Evolutionary conservation across 1,140 invertebrate species (phyloP).

Genomic region (Zaprionus tsacasi): DNA sequence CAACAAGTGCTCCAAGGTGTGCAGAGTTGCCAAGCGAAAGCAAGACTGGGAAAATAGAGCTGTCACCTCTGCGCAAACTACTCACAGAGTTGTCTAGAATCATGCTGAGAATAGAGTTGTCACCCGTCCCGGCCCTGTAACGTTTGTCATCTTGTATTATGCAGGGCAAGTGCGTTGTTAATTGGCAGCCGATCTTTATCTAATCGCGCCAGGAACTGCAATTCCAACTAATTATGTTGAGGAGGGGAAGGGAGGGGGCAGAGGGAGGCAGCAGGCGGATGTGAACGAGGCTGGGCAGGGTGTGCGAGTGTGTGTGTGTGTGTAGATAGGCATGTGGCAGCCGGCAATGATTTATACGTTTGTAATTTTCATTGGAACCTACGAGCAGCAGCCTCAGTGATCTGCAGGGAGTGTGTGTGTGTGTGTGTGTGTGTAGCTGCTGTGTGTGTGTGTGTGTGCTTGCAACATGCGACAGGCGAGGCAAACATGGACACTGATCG

Average conservation of each 20-base stretch:
- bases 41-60: background rate
- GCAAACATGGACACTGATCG: slow-evolving; percentile 76
- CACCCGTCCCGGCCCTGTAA: slow-evolving; percentile 12
- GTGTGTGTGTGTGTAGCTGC: slow-evolving; percentile 25
- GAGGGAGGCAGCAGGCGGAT: background rate
- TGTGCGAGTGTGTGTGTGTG: slow-evolving; percentile 10
- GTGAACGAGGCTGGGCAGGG: slow-evolving; percentile 1
- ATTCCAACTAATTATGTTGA: slow-evolving; percentile 78
- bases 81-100: background rate
- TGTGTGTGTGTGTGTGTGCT: slow-evolving; percentile 23
- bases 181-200: slow-evolving; percentile 81
- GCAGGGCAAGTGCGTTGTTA: slow-evolving; percentile 71
- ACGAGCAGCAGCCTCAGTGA: slow-evolving; percentile 59
- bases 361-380: slow-evolving; percentile 79
- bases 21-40: background rate
- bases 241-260: slow-evolving; percentile 27
- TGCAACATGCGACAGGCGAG: slow-evolving; percentile 74
- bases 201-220: slow-evolving; percentile 81
- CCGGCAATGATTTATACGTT: slow-evolving; percentile 76
- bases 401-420: slow-evolving; percentile 25
- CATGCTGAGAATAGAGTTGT: slow-evolving; percentile 58
- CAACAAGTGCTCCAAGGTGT: background rate
- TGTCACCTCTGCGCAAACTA: background rate
- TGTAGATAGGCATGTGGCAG: slow-evolving; percentile 32
- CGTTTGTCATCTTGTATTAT: slow-evolving; percentile 66